Evolutionary conservation across 2,888 invertebrate genomes (phyloP).

Genomic region (Trissonchulus sp.): DNA sequence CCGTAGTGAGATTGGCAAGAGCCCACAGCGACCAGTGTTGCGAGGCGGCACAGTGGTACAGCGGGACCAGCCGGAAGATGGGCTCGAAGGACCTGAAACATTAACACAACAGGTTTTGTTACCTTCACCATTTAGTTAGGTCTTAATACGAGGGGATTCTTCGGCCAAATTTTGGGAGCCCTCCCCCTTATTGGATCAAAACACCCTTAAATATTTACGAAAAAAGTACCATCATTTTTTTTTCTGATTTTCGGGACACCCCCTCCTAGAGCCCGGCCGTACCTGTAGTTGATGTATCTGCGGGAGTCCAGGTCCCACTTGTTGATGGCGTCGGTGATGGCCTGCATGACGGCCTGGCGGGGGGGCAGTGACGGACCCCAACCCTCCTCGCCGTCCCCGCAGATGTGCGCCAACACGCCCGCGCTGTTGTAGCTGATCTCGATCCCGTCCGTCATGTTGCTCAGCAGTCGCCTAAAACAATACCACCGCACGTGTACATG

Average conservation of each 20-base stretch:
- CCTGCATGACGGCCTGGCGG: conserved; percentile 62
- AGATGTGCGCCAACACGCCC: conserved; percentile 84
- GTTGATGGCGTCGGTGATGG: conserved; percentile 71
- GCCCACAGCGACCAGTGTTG: conserved; percentile 98
- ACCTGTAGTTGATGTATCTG: conserved; percentile 86
- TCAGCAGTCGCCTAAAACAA: conserved; percentile 65
- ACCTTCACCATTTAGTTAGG: too few species aligned
- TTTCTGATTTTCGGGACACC: too few species aligned
- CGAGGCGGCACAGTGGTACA: conserved; percentile 76
- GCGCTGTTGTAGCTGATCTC: conserved; percentile 64
- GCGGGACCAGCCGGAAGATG: conserved; percentile 71
- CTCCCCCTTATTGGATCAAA: too few species aligned
- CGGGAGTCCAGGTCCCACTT: conserved; percentile 79
- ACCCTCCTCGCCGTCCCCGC: conserved; percentile 75
- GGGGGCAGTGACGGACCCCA: conserved; percentile 72
- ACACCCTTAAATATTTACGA: conserved; percentile 24
- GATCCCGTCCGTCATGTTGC: conserved; percentile 81
- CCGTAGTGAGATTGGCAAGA: conserved; percentile 84
- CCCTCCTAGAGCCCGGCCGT: too few species aligned
- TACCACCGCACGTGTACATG: conserved; percentile 6
- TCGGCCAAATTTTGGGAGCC: too few species aligned
- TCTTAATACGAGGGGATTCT: too few species aligned
- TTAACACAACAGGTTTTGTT: too few species aligned
- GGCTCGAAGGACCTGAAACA: conserved; percentile 77
- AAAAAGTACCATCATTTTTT: conserved; percentile 19